Evolutionary conservation across 1,140 invertebrate species (phyloP).

Genomic region (Drosophila asahinai): DNA sequence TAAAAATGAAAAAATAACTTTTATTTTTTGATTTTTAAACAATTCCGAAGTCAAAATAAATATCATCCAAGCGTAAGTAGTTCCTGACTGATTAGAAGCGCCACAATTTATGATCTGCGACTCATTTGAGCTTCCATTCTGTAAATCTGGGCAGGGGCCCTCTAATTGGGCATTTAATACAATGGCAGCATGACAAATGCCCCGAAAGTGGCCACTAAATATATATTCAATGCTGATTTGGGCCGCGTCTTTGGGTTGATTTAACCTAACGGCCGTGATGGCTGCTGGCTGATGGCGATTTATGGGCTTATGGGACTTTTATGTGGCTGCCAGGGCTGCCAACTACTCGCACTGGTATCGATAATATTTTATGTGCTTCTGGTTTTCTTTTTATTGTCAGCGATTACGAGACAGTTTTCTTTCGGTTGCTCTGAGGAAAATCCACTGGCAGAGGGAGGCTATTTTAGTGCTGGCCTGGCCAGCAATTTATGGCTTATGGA

Average conservation of each 20-base stretch:
- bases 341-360: constrained; percentile 62
- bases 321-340: constrained; percentile 45
- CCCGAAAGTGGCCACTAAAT: constrained; percentile 60
- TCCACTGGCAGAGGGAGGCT: constrained; percentile 45
- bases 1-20: no score
- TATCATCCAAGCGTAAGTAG: no score
- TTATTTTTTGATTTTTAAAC: no score
- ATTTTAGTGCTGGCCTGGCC: constrained; percentile 66
- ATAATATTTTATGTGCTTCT: constrained; percentile 76
- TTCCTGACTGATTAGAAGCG: neutral
- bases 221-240: constrained; percentile 29
- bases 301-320: constrained; percentile 69
- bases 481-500: constrained; percentile 81
- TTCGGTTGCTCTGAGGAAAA: constrained; percentile 35
- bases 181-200: constrained; percentile 52
- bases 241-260: constrained; percentile 41
- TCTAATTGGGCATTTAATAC: constrained; percentile 47
- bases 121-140: constrained; percentile 15
- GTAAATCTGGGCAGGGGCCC: constrained; percentile 11
- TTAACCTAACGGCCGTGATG: constrained; percentile 65
- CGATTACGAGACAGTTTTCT: constrained; percentile 66
- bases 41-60: no score
- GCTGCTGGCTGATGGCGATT: constrained; percentile 64
- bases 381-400: constrained; percentile 65
- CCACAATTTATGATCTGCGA: constrained; percentile 28